phyloP scores from a whole-genome alignment of 2,113 vertebrate species.

The Mungos mungo region DNA sequence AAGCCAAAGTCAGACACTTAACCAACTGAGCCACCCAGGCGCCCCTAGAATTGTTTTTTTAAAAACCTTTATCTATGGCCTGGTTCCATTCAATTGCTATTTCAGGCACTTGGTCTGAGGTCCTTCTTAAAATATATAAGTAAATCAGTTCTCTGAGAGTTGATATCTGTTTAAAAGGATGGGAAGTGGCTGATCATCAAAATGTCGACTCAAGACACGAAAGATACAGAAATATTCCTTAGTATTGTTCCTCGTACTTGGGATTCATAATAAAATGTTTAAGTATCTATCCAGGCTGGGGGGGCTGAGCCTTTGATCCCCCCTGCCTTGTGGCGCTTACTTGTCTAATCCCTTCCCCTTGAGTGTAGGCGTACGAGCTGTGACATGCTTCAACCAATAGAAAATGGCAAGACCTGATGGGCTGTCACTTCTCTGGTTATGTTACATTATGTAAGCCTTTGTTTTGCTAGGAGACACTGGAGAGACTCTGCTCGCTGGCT shows the following conservation, averaged over 20 bases:
- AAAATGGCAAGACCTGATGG: background rate
- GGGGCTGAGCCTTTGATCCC: background rate
- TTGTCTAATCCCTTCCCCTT: background rate
- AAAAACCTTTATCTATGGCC: background rate
- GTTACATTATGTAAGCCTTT: background rate
- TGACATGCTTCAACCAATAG: background rate
- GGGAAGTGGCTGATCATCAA: background rate
- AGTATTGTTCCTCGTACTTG: background rate
- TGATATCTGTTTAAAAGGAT: background rate
- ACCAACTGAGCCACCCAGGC: no score
- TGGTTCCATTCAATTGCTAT: background rate
- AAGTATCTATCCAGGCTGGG: background rate
- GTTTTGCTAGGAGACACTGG: background rate
- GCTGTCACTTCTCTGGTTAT: background rate
- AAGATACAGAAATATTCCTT: background rate
- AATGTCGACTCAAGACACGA: background rate
- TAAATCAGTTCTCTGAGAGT: background rate
- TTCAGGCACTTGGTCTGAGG: background rate
- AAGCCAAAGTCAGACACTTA: no score
- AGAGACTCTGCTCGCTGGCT: background rate
- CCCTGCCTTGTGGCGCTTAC: background rate
- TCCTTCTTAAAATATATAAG: background rate
- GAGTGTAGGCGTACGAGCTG: background rate
- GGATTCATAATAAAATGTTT: background rate
- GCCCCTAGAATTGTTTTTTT: background rate